These are phyloP conservation scores for Ornithoptera alexandrae DNA, from an alignment of 2,888 invertebrate genomes.

Conservation along the genomic window DNA sequence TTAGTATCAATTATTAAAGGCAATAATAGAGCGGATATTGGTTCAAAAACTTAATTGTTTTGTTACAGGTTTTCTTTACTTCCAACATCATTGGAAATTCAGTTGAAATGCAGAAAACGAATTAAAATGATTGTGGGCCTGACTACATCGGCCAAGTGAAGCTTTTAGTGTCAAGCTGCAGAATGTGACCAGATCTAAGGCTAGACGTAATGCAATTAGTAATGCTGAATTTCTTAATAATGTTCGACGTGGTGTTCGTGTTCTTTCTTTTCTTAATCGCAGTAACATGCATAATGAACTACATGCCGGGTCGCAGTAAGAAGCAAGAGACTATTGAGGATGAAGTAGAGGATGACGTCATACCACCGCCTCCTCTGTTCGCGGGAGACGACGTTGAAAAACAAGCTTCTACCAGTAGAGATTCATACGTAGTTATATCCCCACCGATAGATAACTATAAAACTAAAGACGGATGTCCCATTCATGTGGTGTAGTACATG, in stretches of 20 bases:
- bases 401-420: conserved; percentile 56
- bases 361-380: conserved; percentile 74
- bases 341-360: conserved; percentile 72
- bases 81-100: not conserved
- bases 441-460: conserved; percentile 64
- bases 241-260: conserved; percentile 93
- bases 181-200: conserved; percentile 60
- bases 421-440: conserved; percentile 75
- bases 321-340: conserved; percentile 74
- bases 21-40: not conserved
- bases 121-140: conserved; percentile 24
- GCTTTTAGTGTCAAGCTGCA: conserved; percentile 45
- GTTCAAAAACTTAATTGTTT: not conserved
- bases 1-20: too few relatives aligned
- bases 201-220: conserved; percentile 87
- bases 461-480: conserved; percentile 71
- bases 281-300: conserved; percentile 90
- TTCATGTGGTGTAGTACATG: conserved; percentile 74
- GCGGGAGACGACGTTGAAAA: conserved; percentile 59
- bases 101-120: conserved; percentile 8
- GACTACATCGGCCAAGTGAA: conserved; percentile 1
- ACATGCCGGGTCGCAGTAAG: conserved; percentile 83
- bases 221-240: conserved; percentile 91
- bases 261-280: conserved; percentile 92
- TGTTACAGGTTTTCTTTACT: conserved; percentile 27